Conservation (phyloP, 2,888 invertebrate species). For the Physocephala rufipes region DNA sequence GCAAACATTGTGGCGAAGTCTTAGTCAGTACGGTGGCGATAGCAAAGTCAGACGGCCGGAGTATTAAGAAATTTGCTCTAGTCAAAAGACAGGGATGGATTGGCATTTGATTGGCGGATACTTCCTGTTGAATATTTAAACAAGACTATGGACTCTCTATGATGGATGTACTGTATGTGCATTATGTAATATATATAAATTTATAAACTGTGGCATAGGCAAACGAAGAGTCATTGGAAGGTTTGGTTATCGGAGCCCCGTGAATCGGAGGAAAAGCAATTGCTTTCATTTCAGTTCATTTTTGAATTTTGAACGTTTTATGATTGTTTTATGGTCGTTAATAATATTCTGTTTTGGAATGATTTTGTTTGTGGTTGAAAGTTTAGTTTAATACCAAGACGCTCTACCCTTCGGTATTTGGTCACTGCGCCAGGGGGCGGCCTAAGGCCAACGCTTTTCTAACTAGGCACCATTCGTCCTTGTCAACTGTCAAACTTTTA, state of each 20-base stretch:
- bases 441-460: too few species aligned
- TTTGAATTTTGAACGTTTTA: background rate
- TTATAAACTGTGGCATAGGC: too few species aligned
- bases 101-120: constrained; percentile 63
- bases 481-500: background rate
- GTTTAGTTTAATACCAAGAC: too few species aligned
- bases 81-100: constrained; percentile 47
- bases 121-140: constrained; percentile 63
- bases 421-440: too few species aligned
- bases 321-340: background rate
- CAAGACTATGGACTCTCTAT: background rate
- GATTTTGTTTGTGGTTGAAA: too few species aligned
- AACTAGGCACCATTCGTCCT: too few species aligned
- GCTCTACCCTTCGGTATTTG: too few species aligned
- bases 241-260: too few species aligned
- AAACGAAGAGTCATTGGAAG: too few species aligned
- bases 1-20: background rate
- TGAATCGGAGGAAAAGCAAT: background rate
- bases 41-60: background rate
- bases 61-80: constrained; percentile 46
- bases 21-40: background rate
- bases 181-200: too few species aligned
- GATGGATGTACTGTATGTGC: too few species aligned
- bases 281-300: background rate
- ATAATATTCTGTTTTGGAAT: background rate